Percentiles rank a stretch among this genome's conserved stretches.
Evolutionary conservation across 2,888 invertebrate genomes (phyloP).

Genomic region (Eupithecia subfuscata): DNA sequence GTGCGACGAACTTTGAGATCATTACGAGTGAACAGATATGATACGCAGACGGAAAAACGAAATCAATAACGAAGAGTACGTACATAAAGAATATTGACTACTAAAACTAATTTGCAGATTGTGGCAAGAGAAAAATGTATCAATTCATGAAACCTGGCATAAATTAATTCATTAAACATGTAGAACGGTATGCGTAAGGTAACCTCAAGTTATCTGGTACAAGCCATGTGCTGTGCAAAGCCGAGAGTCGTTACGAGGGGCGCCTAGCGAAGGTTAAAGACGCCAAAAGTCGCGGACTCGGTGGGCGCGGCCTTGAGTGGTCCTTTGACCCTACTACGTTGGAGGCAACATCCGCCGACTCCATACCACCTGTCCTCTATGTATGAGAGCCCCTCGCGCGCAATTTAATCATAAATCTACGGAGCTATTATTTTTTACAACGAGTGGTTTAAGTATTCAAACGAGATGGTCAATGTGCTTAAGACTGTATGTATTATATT

Average conservation of each 20-base stretch:
- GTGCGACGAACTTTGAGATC: conserved; percentile 9
- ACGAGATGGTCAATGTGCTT: conserved; percentile 13
- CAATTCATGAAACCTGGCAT: not conserved
- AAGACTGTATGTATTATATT: not conserved
- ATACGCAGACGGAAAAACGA: not conserved
- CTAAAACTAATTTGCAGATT: not conserved
- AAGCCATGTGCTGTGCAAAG: conserved; percentile 19
- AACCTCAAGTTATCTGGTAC: not conserved
- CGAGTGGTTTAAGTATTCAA: conserved; percentile 6
- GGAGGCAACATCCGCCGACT: conserved; percentile 62
- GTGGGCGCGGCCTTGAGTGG: conserved; percentile 72
- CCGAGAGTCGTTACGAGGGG: conserved; percentile 50
- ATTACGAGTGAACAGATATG: not conserved
- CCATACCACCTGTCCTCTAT: conserved; percentile 66
- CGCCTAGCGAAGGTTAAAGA: conserved; percentile 68
- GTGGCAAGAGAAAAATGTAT: not conserved
- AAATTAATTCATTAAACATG: not conserved
- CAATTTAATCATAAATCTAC: conserved; percentile 23
- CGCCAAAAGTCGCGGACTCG: conserved; percentile 68
- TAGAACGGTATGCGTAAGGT: not conserved
- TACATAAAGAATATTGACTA: not conserved
- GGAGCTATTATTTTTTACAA: conserved; percentile 19
- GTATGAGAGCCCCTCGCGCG: conserved; percentile 62
- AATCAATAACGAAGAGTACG: not conserved
- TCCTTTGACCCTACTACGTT: conserved; percentile 72